Conservation (phyloP, 1,140 invertebrate genomes). For the Muscidifurax raptorellus region DNA sequence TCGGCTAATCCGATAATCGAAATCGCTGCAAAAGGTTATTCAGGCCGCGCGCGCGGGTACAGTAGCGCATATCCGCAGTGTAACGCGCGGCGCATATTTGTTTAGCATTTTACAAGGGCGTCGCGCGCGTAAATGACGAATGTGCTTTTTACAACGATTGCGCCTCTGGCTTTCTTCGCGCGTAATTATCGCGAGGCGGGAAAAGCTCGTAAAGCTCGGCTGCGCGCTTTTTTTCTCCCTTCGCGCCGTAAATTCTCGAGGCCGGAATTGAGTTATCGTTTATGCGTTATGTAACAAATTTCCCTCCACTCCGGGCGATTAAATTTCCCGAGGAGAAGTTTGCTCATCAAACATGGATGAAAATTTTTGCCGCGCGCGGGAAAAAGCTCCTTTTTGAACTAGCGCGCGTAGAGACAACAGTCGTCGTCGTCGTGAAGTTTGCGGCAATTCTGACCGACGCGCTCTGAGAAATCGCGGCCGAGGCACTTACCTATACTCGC, state of each 20-base stretch:
- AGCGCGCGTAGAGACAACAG: background rate
- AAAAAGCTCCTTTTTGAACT: background rate
- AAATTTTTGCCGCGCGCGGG: background rate
- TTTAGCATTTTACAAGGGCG: conserved; percentile 17
- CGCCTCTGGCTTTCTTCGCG: background rate
- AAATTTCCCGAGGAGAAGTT: background rate
- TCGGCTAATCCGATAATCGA: background rate
- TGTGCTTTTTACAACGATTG: conserved; percentile 5
- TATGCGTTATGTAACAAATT: background rate
- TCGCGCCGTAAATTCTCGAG: background rate
- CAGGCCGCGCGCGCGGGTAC: background rate
- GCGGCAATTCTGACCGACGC: background rate
- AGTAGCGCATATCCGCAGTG: conserved; percentile 43
- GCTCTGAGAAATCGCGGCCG: background rate
- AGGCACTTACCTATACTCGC: background rate
- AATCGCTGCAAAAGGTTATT: background rate
- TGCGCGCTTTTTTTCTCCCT: background rate
- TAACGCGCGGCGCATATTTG: conserved; percentile 18
- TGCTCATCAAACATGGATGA: background rate
- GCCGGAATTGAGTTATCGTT: background rate
- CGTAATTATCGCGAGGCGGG: background rate
- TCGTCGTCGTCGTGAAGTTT: background rate
- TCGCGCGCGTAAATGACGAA: background rate
- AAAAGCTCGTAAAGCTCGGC: background rate
- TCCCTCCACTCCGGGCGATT: background rate